Conservation (phyloP, 2,797 vertebrate genomes). For the Alectoris magna region DNA sequence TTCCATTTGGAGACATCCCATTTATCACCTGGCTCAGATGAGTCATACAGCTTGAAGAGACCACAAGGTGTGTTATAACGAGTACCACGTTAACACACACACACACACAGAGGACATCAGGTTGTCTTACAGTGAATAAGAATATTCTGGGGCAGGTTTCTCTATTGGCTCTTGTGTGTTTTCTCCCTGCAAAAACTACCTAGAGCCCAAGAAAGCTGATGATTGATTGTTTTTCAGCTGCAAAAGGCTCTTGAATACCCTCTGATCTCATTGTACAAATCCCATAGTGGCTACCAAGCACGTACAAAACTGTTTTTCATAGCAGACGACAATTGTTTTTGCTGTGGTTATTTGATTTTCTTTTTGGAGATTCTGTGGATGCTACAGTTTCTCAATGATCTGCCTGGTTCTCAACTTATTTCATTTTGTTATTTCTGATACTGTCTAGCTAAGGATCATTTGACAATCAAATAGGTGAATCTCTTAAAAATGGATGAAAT, state of each 20-base stretch:
- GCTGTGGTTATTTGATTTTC: no score
- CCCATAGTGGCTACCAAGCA: background rate
- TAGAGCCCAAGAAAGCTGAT: background rate
- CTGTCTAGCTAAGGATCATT: background rate
- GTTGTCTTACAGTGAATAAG: background rate
- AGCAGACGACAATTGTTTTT: background rate
- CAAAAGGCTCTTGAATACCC: background rate
- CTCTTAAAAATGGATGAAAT: background rate
- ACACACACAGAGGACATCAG: background rate
- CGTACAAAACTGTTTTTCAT: background rate
- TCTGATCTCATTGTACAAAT: background rate
- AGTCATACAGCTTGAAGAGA: background rate
- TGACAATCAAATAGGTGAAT: constrained; percentile 5
- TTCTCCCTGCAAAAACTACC: background rate
- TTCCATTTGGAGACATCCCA: background rate
- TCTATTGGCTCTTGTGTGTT: background rate
- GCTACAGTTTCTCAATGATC: background rate
- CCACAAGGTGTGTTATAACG: background rate
- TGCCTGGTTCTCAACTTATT: background rate
- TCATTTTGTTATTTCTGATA: background rate
- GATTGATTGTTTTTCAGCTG: background rate
- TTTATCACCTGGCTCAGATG: background rate
- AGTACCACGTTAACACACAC: background rate
- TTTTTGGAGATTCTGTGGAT: background rate
- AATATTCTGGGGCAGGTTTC: background rate